Evolutionary conservation across 2,113 vertebrate genomes (phyloP).

Genomic region (Grallaria varia): DNA sequence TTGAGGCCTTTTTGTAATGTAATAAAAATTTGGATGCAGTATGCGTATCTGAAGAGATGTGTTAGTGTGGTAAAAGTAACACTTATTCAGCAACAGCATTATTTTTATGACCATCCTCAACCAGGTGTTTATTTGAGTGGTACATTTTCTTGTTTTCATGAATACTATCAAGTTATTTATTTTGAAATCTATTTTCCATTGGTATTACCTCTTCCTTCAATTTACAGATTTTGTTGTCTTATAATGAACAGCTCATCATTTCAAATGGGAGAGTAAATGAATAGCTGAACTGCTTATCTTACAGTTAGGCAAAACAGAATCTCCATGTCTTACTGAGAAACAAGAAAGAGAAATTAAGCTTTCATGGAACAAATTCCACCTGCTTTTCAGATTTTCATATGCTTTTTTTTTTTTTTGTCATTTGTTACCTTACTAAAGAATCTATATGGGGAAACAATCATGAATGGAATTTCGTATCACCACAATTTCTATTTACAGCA

Average conservation of each 20-base stretch:
- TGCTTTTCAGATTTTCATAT: background rate
- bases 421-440: background rate
- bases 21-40: background rate
- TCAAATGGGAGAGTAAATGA: background rate
- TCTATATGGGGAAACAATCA: background rate
- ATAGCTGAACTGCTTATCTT: background rate
- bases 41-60: background rate
- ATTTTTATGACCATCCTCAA: background rate
- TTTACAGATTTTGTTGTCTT: background rate
- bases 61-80: background rate
- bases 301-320: background rate
- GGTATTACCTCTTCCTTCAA: background rate
- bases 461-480: background rate
- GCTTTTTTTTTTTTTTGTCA: background rate
- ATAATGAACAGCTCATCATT: background rate
- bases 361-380: background rate
- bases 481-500: background rate
- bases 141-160: background rate
- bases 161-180: background rate
- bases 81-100: background rate
- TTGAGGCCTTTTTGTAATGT: background rate
- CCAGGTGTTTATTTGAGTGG: background rate
- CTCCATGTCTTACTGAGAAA: background rate
- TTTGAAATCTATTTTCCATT: background rate
- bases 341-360: background rate